A percentile compares a stretch with the other conserved stretches of the same genome.
Conservation (phyloP, 1,140 invertebrate species). For the Piezodorus guildinii region DNA sequence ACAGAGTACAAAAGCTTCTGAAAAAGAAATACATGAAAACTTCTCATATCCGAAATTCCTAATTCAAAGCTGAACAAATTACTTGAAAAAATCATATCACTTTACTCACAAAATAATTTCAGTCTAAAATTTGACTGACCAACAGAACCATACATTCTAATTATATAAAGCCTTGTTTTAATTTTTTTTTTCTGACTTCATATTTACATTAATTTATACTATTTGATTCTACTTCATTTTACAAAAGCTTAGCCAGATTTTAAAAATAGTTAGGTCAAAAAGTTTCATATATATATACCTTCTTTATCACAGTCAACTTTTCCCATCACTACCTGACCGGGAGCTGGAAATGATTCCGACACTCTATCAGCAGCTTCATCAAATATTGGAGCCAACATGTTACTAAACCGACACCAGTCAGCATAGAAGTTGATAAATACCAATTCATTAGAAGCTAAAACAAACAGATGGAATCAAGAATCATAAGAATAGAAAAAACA, state of each 20-base stretch:
- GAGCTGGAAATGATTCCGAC: constrained; percentile 60
- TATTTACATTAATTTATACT: neutral
- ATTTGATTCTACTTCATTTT: neutral
- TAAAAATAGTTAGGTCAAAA: neutral
- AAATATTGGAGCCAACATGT: constrained; percentile 90
- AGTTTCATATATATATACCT: constrained; percentile 42
- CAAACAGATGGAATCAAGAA: constrained; percentile 25
- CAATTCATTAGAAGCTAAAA: constrained; percentile 85
- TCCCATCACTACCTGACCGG: constrained; percentile 79
- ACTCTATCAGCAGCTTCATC: constrained; percentile 90
- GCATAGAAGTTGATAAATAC: constrained; percentile 99
- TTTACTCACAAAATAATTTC: no score
- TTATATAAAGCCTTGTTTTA: no score
- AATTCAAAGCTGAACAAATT: no score
- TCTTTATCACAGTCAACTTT: constrained; percentile 96
- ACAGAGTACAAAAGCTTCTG: no score
- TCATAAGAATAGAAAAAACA: neutral
- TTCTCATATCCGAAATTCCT: no score
- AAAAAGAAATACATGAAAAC: no score
- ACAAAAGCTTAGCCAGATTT: neutral
- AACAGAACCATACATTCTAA: no score
- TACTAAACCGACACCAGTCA: constrained; percentile 94
- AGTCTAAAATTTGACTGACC: no score
- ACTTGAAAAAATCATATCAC: no score
- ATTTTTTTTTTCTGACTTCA: no score